Conservation (phyloP, 2,113 vertebrate genomes). For the Aspiorhynchus laticeps region DNA sequence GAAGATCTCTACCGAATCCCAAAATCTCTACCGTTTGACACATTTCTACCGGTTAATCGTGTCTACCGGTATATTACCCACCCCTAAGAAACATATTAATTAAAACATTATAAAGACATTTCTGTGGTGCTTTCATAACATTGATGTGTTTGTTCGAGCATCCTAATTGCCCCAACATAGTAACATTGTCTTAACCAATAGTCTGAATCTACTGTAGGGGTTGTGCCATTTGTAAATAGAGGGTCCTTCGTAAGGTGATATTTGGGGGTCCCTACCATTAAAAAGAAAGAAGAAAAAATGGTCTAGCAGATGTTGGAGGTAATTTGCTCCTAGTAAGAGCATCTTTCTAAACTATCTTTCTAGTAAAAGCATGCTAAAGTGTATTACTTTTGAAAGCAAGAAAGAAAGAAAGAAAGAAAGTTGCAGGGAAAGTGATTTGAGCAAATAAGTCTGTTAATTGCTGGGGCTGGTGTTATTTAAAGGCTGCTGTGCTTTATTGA, state of each 20-base stretch:
- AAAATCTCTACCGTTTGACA: too few relatives aligned
- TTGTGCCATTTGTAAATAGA: neutral
- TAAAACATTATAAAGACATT: too few relatives aligned
- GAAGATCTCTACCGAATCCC: too few relatives aligned
- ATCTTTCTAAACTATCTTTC: neutral
- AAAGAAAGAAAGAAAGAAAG: constrained; percentile 15
- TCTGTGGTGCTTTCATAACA: too few relatives aligned
- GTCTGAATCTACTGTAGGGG: neutral
- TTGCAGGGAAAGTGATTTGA: neutral
- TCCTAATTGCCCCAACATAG: too few relatives aligned
- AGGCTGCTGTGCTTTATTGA: constrained; percentile 63
- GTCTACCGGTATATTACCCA: too few relatives aligned
- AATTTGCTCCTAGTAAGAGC: neutral
- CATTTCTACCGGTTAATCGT: too few relatives aligned
- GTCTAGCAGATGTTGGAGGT: neutral
- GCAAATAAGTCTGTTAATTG: constrained; percentile 64
- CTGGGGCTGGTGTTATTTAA: constrained; percentile 63
- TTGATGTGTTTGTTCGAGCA: too few relatives aligned
- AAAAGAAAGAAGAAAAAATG: neutral
- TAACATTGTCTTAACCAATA: neutral
- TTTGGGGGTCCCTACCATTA: neutral
- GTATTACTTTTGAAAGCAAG: neutral
- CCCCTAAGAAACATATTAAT: too few relatives aligned
- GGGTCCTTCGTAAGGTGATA: neutral
- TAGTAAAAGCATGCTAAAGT: neutral